These are phyloP conservation scores for Scrobipalpa atriplicella DNA, from an alignment of 2,888 invertebrate genomes.

Conservation along the genomic window DNA sequence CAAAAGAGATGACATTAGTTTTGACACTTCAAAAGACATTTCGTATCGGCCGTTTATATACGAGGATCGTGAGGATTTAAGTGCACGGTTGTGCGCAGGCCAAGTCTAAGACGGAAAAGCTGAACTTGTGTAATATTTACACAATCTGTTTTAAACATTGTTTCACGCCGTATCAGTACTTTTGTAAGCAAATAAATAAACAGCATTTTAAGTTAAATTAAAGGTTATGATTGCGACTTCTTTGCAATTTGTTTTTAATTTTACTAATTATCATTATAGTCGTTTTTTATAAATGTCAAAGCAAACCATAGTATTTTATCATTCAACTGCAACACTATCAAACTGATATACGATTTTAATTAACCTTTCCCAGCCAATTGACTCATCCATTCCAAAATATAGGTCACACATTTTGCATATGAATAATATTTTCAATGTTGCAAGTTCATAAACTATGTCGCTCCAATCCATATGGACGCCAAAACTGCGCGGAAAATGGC, in stretches of 20 bases:
- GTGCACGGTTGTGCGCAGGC: background rate
- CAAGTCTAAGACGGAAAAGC: background rate
- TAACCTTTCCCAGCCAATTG: background rate
- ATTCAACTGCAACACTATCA: no score
- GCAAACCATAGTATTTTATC: no score
- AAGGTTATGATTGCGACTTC: no score
- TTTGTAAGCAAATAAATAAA: no score
- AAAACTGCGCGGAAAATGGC: slow-evolving; percentile 1
- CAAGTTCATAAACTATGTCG: background rate
- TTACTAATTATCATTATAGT: no score
- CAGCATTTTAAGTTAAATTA: no score
- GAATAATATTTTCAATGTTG: background rate
- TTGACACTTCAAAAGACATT: background rate
- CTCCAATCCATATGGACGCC: slow-evolving; percentile 1
- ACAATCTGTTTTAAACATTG: no score
- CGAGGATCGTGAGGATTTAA: background rate
- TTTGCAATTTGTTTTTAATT: no score
- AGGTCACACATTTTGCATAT: background rate
- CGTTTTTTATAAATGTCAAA: no score
- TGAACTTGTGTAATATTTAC: no score
- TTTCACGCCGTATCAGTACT: no score
- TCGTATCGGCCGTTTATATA: background rate
- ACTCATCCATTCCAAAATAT: background rate
- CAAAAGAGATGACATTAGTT: background rate
- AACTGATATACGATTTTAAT: background rate